Base-by-base conservation (phyloP, 2,113 vertebrate species). In the Dendrocopos noguchii region DNA sequence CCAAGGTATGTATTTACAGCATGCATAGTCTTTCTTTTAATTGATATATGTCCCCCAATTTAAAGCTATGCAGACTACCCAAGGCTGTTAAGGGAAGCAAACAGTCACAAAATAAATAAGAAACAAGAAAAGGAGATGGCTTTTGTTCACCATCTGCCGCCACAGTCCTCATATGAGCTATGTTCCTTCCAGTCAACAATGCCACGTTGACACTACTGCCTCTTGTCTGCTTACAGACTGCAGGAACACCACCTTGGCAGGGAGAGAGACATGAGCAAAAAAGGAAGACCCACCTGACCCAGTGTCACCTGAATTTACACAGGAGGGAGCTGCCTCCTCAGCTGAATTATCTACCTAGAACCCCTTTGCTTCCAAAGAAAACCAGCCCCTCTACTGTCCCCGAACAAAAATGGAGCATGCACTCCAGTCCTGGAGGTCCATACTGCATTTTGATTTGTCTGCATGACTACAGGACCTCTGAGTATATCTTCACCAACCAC, bases 1-100 rank as follows among this genome's bases (percentile, higher is more conserved):
- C 8, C 34, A 75, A 85, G 57, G 61, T 78, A 75, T 87, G 89
- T 94, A 95, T 94, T 96, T 93, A 90, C 84, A 92, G 53, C 34
- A 81, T 47, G 9, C 50, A 65, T 10, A 91, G 3, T 7, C 53
- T 89, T 89, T 29, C 59, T 79, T 67, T n/a, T n/a, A n/a, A 47
- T 67, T 31, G 82, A 36, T 57, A 10, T 44, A 19, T 47, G 84
- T 86, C 5, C 9, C 46, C 25, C 21, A 25, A 88, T 85, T 72
- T 84, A 71, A 95, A 84, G 66, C 34, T 36, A 65, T 28, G 16
- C 47, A 72, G 68, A 60, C 85, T 80, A 29, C 31, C 36, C 52
- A 86, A 55, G 50, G 7, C 61, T 42, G 15, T 61, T 64, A 77
- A 36, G 33, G 90, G 42, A 70, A 93, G 55, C 78, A 76, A 71